Evolutionary conservation across 2,113 vertebrate genomes (phyloP), one percentile per base, ranked within the genome.

Genomic region (Nannospalax galili): DNA sequence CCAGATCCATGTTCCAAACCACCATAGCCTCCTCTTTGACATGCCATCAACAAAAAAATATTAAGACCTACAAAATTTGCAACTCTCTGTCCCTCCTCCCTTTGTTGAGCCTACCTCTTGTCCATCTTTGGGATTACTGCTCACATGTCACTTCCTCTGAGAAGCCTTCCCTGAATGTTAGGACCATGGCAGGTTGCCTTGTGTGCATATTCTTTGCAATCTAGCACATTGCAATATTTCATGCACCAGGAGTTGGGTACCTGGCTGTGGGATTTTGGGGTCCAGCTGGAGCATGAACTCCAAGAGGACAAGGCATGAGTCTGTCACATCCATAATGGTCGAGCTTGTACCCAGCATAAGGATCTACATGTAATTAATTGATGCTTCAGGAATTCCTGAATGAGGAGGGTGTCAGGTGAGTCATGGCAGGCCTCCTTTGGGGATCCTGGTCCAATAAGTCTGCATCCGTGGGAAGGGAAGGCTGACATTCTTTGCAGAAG

Each of bases 361-460:
- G 37, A 35, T 32, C 11, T 3, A n/a, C 8, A 2, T 0, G 22
- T 7, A 69, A n/a, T n/a, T n/a, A 52, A 14, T 0, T 15, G 56
- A n/a, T 5, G 24, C 60, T 42, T 11, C 11, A 7, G 19, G 30
- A 56, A 7, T 0, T 19, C 11, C 58, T 8, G 37, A 60, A 26
- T 32, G 77, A 70, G 45, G 62, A 64, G 35, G 58, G 37, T 14
- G 4, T 70, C 24, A 14, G 10, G 14, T 37, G 60, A 7, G n/a
- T 30, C 35, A 12, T 62, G 14, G 12, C 4, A n/a, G 74, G 60
- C 2, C 3, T 69, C 22, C 65, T 56, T 7, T 35, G 26, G 67
- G 30, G 48, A 70, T 14, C 32, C 67, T 70, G 24, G 20, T 10
- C 65, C 12, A 70, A 42, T 1, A 1, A 56, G n/a, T 69, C 37